A percentile compares a stretch with the other conserved stretches of the same genome.
phyloP scores from a whole-genome alignment of 1,140 invertebrate species.

The Drosophila erecta region DNA sequence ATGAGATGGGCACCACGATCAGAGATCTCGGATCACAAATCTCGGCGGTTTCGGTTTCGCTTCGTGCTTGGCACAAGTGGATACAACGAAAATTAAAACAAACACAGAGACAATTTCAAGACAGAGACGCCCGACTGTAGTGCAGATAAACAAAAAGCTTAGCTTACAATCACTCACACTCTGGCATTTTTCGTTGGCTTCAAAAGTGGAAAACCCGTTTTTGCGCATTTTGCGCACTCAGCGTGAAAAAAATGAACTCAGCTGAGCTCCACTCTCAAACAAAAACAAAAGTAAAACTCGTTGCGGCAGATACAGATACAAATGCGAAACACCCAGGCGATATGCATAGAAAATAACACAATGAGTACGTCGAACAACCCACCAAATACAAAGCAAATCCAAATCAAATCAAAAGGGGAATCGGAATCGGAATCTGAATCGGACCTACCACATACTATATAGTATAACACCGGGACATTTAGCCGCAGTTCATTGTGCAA shows the following conservation, averaged over 20 bases:
- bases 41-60: slow-evolving; percentile 51
- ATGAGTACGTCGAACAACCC: slow-evolving; percentile 23
- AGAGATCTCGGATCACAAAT: slow-evolving; percentile 62
- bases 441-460: slow-evolving; percentile 70
- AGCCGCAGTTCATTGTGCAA: slow-evolving; percentile 24
- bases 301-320: slow-evolving; percentile 19
- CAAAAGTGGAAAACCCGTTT: slow-evolving; percentile 80
- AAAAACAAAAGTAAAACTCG: slow-evolving; percentile 62
- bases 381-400: slow-evolving; percentile 1
- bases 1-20: slow-evolving; percentile 26
- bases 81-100: slow-evolving; percentile 79
- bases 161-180: slow-evolving; percentile 45
- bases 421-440: slow-evolving; percentile 10
- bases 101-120: slow-evolving; percentile 49
- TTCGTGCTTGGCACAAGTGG: slow-evolving; percentile 78
- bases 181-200: slow-evolving; percentile 43
- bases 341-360: slow-evolving; percentile 21
- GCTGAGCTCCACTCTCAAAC: slow-evolving; percentile 35
- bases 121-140: slow-evolving; percentile 30
- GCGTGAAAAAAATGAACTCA: slow-evolving; percentile 59
- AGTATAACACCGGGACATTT: background rate
- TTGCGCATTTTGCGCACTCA: slow-evolving; percentile 82
- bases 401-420: slow-evolving; percentile 1
- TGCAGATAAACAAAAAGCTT: slow-evolving; percentile 59
- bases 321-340: slow-evolving; percentile 19